Base-by-base conservation (phyloP, 2,888 invertebrate genomes). In the Heliconius ismenius region DNA sequence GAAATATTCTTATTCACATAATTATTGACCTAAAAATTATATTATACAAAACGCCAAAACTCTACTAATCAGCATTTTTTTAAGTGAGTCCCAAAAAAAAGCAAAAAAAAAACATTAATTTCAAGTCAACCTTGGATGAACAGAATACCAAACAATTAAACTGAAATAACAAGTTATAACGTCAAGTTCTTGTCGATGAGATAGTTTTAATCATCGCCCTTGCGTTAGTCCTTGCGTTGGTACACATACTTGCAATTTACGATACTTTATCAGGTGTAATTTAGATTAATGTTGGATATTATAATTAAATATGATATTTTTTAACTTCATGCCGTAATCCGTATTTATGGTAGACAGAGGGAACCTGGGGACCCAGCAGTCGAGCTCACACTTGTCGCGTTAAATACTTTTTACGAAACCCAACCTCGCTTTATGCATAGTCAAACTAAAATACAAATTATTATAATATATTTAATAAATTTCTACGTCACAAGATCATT, bases 161-260 rank as follows among this genome's bases (percentile, higher is more conserved):
- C 21, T 4, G 54, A 69, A 69, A 69, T 54, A 69, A 69, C 54
- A 32, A 69, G 69, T 72, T 60, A 18, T 36, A 72, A 72, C 36
- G 13, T 24, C 24, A 72, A 60, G 21, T 36, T n/a, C 7, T 60
- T n/a, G 11, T 28, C 32, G 28, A 43, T 21, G 62, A 60, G 36
- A 72, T 72, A 60, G 60, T 72, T 69, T 54, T 69, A 3, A 72
- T 39, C 54, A 13, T 15, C 54, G 70, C 21, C 28, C 58, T 70
- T 70, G 70, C 21, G 7, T 28, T 28, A 54, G 60, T 60, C 32
- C 18, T 24, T 72, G 43, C 13, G 15, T 58, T 24, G 7, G 11
- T 15, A 39, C 36, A 39, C 11, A 3, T 39, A 60, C 60, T 60
- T 28, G 1, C 10, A 15, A 60, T 72, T n/a, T 24, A 58, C 24